These are phyloP conservation scores for Fregata magnificens DNA, from an alignment of 2,113 vertebrate species.

Conservation along the genomic window DNA sequence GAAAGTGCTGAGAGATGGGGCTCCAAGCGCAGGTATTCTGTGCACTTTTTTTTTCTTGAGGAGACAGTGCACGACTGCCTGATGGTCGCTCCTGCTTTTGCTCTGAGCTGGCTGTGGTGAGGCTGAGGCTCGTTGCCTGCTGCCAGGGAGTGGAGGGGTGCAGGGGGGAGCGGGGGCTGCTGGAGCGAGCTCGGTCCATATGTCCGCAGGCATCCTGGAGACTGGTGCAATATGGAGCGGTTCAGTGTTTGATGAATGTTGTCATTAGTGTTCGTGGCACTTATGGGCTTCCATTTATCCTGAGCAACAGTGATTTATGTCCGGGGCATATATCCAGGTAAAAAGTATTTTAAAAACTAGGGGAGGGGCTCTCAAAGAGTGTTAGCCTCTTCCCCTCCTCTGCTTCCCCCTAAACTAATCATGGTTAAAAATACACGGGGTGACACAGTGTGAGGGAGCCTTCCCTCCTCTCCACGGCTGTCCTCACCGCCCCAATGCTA, in stretches of 20 bases:
- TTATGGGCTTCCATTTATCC: conserved; percentile 70
- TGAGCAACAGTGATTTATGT: conserved; percentile 69
- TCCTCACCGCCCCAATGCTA: accelerated
- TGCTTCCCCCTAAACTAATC: neutral
- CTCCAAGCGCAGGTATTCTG: neutral
- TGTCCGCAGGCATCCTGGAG: conserved; percentile 29
- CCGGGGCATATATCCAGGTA: conserved; percentile 24
- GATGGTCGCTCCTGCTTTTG: neutral
- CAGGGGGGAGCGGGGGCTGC: neutral
- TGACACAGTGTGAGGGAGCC: neutral
- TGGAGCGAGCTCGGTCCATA: conserved; percentile 49
- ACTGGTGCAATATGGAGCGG: conserved; percentile 47
- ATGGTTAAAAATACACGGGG: neutral
- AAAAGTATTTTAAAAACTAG: conserved; percentile 15
- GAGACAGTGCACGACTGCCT: accelerated
- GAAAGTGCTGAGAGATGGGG: neutral
- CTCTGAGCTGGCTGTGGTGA: neutral
- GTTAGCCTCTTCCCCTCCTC: neutral
- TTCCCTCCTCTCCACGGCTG: neutral
- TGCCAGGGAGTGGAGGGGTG: neutral
- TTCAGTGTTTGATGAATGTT: conserved; percentile 74
- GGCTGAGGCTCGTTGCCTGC: neutral
- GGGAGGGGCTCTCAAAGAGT: neutral
- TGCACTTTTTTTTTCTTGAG: neutral
- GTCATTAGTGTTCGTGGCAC: conserved; percentile 66